A percentile compares a stretch with the other conserved stretches of the same genome.
These are phyloP conservation scores for Ichneumoninae sp. DNA, from an alignment of 2,888 invertebrate species.

Conservation along the genomic window DNA sequence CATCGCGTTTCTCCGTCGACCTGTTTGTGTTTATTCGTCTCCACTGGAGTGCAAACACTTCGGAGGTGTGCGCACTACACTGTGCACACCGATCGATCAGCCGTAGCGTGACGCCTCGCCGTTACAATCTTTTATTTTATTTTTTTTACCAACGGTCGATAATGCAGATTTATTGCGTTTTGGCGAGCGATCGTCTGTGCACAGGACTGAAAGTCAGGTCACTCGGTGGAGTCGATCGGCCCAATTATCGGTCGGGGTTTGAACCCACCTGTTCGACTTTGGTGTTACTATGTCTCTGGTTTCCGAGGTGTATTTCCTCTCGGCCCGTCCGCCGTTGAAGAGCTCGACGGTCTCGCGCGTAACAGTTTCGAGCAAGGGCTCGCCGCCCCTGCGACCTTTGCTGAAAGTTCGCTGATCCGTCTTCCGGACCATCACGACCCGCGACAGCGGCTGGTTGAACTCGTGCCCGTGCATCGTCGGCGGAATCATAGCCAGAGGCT, in stretches of 20 bases:
- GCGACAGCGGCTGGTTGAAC: slow-evolving; percentile 85
- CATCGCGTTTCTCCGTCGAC: slow-evolving; percentile 2
- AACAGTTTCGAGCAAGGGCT: slow-evolving; percentile 88
- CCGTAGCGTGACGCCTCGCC: slow-evolving; percentile 14
- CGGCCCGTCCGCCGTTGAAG: slow-evolving; percentile 87
- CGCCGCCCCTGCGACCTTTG: slow-evolving; percentile 87
- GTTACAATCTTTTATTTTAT: background rate
- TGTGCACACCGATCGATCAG: slow-evolving; percentile 39
- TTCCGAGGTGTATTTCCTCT: slow-evolving; percentile 88
- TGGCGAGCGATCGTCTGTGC: slow-evolving; percentile 13
- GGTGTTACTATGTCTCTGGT: slow-evolving; percentile 86
- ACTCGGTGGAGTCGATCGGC: background rate
- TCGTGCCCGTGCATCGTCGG: slow-evolving; percentile 84
- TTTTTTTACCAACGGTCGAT: slow-evolving; percentile 8
- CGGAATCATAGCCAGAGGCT: slow-evolving; percentile 83
- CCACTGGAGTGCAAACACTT: slow-evolving; percentile 32
- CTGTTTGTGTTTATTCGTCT: slow-evolving; percentile 11
- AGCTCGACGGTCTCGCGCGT: slow-evolving; percentile 89
- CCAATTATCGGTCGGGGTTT: background rate
- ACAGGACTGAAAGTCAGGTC: slow-evolving; percentile 3
- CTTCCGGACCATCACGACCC: slow-evolving; percentile 89
- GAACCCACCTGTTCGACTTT: slow-evolving; percentile 81
- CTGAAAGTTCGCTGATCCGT: slow-evolving; percentile 89
- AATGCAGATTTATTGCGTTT: background rate
- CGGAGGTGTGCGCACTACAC: background rate